A percentile compares a stretch with the other conserved stretches of the same genome.
Conservation (phyloP, 23 tunicate species). For the Halocynthia roretzi region DNA sequence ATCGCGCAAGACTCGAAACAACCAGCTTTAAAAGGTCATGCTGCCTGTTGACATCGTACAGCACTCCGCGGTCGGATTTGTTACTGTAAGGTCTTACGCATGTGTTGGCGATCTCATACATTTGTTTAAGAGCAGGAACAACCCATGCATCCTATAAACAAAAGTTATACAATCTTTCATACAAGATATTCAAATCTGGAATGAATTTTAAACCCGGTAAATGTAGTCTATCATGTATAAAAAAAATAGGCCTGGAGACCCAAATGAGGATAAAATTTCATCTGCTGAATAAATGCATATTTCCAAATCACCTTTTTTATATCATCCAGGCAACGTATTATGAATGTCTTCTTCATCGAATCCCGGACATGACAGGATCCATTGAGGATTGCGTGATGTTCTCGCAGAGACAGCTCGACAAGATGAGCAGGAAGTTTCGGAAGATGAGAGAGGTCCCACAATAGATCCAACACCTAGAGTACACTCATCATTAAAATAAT, state of each 20-base stretch:
- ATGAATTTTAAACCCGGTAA: not conserved
- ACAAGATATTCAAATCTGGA: not conserved
- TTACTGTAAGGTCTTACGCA: slow-evolving; percentile 28
- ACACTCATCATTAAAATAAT: no score
- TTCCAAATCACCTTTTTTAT: slow-evolving; percentile 46
- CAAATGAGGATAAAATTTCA: no score
- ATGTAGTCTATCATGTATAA: not conserved
- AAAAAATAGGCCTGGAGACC: no score
- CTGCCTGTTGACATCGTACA: slow-evolving; percentile 46
- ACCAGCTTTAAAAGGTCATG: slow-evolving; percentile 61
- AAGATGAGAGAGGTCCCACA: slow-evolving; percentile 72
- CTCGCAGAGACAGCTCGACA: slow-evolving; percentile 50
- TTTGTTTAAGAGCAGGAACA: slow-evolving; percentile 65
- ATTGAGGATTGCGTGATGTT: slow-evolving; percentile 57
- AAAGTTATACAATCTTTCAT: not conserved
- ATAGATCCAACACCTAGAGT: slow-evolving; percentile 41
- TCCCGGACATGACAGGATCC: slow-evolving; percentile 43
- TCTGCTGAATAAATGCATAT: not conserved
- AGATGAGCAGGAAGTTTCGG: slow-evolving; percentile 66
- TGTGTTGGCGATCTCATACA: slow-evolving; percentile 54
- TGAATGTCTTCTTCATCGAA: slow-evolving; percentile 49
- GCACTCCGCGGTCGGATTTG: slow-evolving; percentile 61
- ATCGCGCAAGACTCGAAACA: slow-evolving; percentile 49
- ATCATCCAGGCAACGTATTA: slow-evolving; percentile 62
- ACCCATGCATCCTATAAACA: slow-evolving; percentile 65